Evolutionary conservation across 1,140 invertebrate genomes (phyloP).

Genomic region (Sitophilus oryzae): DNA sequence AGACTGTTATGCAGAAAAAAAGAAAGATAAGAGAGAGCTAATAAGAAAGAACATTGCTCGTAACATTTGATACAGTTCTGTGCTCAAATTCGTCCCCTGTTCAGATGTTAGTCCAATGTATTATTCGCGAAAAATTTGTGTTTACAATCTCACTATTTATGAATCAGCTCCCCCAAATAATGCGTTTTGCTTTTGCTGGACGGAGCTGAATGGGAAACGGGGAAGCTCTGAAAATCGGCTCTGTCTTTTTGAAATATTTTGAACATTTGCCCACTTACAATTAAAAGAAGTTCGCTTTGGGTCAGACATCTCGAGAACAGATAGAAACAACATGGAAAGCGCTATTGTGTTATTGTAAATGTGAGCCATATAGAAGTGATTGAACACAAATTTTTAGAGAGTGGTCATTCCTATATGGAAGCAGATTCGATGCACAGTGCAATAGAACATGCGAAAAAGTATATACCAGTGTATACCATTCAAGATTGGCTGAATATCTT

Average conservation of each 20-base stretch:
- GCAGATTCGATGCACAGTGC: constrained; percentile 4
- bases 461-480: constrained; percentile 9
- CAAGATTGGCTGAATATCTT: too few species aligned
- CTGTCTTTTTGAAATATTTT: not conserved
- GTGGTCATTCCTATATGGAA: constrained; percentile 1
- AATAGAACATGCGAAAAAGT: constrained; percentile 12
- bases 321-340: not conserved
- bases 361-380: not conserved
- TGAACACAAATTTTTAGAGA: constrained; percentile 6
- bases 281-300: not conserved
- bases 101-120: not conserved
- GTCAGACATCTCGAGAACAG: not conserved
- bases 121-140: not conserved
- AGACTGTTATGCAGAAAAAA: constrained; percentile 3
- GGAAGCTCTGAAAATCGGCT: not conserved
- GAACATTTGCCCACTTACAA: not conserved
- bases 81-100: not conserved
- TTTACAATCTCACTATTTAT: not conserved
- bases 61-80: too few species aligned
- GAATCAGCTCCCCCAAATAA: not conserved
- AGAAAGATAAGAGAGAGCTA: not conserved
- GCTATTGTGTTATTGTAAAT: not conserved
- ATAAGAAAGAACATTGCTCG: not conserved
- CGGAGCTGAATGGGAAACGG: not conserved
- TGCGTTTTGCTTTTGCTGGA: constrained; percentile 1